These are phyloP conservation scores for Gallinago undulata DNA, from an alignment of 2,113 vertebrate genomes.

Conservation along the genomic window DNA sequence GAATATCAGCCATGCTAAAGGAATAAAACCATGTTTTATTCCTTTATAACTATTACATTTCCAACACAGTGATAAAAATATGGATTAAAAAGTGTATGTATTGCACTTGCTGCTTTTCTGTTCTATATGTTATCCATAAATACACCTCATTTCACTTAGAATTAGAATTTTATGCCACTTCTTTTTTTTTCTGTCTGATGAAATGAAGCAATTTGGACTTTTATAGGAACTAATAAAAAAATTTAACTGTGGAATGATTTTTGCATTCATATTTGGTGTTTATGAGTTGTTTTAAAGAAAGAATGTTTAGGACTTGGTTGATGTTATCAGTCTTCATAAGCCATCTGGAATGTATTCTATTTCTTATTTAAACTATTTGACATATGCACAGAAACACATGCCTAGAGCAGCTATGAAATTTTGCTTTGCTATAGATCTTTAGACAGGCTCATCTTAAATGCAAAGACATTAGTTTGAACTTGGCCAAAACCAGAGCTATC, in stretches of 20 bases:
- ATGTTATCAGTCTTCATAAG: neutral
- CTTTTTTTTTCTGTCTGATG: neutral
- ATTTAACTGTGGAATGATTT: neutral
- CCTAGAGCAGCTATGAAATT: neutral
- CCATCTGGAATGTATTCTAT: neutral
- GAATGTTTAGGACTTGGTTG: fast-evolving
- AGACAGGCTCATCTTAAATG: neutral
- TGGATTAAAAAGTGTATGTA: neutral
- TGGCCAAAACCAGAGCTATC: neutral
- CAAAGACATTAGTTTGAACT: neutral
- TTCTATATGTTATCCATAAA: neutral
- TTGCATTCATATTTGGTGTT: neutral
- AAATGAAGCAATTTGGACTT: neutral
- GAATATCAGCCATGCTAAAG: fast-evolving
- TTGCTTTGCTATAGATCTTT: neutral
- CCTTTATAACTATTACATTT: neutral
- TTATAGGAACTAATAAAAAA: neutral
- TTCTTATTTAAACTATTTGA: neutral
- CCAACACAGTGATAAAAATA: neutral
- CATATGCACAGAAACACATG: neutral
- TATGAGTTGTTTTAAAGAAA: neutral
- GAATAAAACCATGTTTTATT: neutral
- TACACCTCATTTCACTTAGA: neutral
- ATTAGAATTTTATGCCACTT: neutral
- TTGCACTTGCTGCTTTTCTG: neutral